Evolutionary conservation across 2,888 invertebrate species (phyloP), one percentile per base, ranked within the genome.

Genomic region (Eretmocerus hayati): DNA sequence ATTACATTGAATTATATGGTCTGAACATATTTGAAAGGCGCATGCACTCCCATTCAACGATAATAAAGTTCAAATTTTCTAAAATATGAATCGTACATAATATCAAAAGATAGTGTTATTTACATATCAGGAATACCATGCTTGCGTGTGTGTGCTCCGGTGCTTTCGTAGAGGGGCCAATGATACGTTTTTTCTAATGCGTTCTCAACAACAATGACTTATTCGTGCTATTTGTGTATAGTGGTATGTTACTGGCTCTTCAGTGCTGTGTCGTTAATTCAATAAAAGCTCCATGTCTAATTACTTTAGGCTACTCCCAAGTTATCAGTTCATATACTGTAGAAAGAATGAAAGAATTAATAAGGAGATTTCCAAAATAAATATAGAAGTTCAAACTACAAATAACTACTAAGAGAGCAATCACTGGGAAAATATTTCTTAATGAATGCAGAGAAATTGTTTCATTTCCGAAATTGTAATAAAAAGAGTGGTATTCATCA

Each of bases 71-170:
- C 33, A 26, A 11, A 6, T 26, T 26, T 9, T 26, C 26, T 9
- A 26, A 26, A 9, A 26, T 33, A 33, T 33, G 15, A 33, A n/a
- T 9, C 5, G 15, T 30, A 21, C 18, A 33, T 22, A 38, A 26
- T 44, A 20, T 42, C 21, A 41, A 37, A 48, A 55, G 58, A 58
- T 51, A 49, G 59, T 63, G 64, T 62, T 66, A 65, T 65, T 62
- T 62, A 65, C 63, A 65, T 53, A 41, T 30, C 20, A 39, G 39
- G 46, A 42, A 43, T 42, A 52, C 49, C 62, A 63, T 65, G 64
- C 64, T 59, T 61, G 58, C 62, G 62, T 56, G 59, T 36, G 18
- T 31, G 37, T 39, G 40, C 46, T 53, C 33, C 33, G 30, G 42
- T 46, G 41, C 42, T 52, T 48, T 39, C 35, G 40, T 20, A 38